phyloP scores from a whole-genome alignment of 2,797 vertebrate genomes.

The Poecilia picta region DNA sequence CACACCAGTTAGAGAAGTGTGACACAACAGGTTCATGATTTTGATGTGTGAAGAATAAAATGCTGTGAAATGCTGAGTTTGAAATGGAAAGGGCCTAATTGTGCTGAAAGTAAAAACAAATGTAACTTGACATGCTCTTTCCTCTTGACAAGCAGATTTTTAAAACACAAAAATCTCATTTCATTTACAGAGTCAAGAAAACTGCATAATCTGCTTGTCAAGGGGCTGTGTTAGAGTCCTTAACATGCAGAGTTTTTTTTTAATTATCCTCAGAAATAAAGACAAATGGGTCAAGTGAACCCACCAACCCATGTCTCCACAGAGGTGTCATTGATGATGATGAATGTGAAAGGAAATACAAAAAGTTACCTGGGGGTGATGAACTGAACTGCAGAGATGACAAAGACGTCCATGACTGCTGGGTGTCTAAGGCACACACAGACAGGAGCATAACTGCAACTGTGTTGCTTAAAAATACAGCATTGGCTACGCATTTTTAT shows the following conservation, averaged over 20 bases:
- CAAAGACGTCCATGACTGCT: conserved; percentile 84
- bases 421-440: conserved; percentile 63
- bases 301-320: background rate
- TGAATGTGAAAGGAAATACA: background rate
- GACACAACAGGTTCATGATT: conserved; percentile 21
- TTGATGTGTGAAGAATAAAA: conserved; percentile 19
- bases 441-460: conserved; percentile 12
- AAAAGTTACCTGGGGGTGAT: conserved; percentile 80
- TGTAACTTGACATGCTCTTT: conserved; percentile 8
- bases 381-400: conserved; percentile 78
- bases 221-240: background rate
- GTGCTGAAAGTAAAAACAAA: conserved; percentile 14
- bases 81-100: conserved; percentile 22
- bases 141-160: conserved; percentile 2
- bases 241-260: background rate
- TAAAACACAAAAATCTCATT: no score
- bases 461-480: background rate
- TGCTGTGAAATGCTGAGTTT: conserved; percentile 28
- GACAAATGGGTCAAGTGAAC: background rate
- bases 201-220: background rate
- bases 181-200: conserved; percentile 4
- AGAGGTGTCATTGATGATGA: background rate
- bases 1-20: conserved; percentile 17
- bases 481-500: background rate
- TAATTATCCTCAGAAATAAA: background rate